Conservation (phyloP, 2,797 vertebrate species). For the Spondyliosoma cantharus region DNA sequence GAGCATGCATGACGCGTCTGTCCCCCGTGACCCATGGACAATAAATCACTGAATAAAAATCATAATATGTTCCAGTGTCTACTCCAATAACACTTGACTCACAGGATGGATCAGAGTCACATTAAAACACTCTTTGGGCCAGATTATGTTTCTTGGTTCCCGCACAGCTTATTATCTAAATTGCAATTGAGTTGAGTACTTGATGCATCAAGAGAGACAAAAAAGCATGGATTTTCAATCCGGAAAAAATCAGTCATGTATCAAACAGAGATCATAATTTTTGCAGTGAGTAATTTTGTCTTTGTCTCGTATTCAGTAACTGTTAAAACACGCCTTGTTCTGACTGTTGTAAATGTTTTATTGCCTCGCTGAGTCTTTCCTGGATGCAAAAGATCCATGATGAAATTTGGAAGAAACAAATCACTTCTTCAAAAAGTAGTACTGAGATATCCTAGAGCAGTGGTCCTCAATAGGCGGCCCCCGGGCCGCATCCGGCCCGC, state of each 20-base stretch:
- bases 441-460: not conserved
- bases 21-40: conserved; percentile 3
- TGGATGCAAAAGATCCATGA: conserved; percentile 2
- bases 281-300: not conserved
- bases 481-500: too few species aligned
- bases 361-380: conserved; percentile 4
- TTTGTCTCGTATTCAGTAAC: not conserved
- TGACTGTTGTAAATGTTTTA: conserved; percentile 8
- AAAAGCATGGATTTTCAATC: not conserved
- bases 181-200: not conserved
- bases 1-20: not conserved
- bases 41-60: conserved; percentile 19
- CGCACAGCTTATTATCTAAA: not conserved
- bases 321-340: not conserved
- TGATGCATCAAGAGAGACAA: not conserved
- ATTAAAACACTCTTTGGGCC: not conserved
- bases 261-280: not conserved
- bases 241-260: not conserved
- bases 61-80: not conserved
- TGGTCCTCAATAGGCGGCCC: too few species aligned
- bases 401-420: conserved; percentile 2
- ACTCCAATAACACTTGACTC: not conserved
- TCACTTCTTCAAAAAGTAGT: conserved; percentile 3
- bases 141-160: not conserved
- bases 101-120: not conserved